Percentiles rank a stretch among this genome's conserved stretches.
phyloP scores from a whole-genome alignment of 2,113 vertebrate genomes.

The Cathartes aura region DNA sequence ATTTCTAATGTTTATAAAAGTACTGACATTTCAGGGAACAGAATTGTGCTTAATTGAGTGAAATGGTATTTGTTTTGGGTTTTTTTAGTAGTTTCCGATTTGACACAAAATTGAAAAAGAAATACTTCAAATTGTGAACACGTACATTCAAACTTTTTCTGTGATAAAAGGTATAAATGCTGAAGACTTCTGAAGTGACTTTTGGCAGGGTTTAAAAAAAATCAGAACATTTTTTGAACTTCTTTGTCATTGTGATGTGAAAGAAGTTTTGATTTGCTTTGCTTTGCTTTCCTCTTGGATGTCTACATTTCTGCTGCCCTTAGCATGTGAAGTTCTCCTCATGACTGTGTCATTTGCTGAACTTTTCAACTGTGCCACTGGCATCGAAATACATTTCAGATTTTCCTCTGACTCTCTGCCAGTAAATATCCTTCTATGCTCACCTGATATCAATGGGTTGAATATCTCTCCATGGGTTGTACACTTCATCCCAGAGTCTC shows the following conservation, averaged over 20 bases:
- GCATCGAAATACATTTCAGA: conserved; percentile 29
- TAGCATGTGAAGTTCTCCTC: conserved; percentile 36
- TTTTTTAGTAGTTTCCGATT: conserved; percentile 48
- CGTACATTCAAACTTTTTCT: background rate
- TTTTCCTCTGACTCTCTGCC: background rate
- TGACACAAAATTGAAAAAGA: conserved; percentile 6
- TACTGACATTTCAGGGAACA: conserved; percentile 9
- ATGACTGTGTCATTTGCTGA: conserved; percentile 47
- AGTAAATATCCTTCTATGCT: background rate
- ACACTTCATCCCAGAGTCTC: background rate
- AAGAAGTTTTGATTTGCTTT: conserved; percentile 20
- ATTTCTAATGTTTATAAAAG: background rate
- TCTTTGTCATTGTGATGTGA: background rate
- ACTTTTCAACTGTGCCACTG: conserved; percentile 53
- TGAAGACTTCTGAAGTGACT: conserved; percentile 19
- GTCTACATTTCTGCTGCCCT: conserved; percentile 20
- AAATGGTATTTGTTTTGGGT: conserved; percentile 9
- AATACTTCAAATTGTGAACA: conserved; percentile 39
- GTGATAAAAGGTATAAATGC: background rate
- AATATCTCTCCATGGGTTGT: background rate
- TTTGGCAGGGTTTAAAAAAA: background rate
- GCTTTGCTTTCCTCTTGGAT: conserved; percentile 13
- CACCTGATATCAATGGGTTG: background rate
- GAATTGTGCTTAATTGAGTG: conserved; percentile 7
- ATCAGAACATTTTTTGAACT: background rate